A percentile compares a stretch with the other conserved stretches of the same genome.
Evolutionary conservation across 37 sponge, comb jelly and placozoan species (phyloP).

Genomic region (Beroe forskalii): DNA sequence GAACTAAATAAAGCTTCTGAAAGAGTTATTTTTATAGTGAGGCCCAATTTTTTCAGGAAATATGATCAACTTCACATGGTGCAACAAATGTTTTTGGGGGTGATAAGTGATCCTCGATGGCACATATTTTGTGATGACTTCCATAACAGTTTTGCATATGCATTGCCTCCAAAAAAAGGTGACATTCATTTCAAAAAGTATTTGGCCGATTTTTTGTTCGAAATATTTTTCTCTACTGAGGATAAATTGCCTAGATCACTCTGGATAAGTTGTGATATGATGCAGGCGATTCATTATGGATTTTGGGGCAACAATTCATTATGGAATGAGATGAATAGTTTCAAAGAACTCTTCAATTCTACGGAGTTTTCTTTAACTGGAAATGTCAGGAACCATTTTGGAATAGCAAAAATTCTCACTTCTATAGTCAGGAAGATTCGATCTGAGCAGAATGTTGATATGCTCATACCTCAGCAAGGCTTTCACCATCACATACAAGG

Average conservation of each 20-base stretch:
- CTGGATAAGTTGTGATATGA: not conserved
- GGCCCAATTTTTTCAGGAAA: no score
- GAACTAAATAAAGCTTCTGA: no score
- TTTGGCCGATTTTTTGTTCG: not conserved
- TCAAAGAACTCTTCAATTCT: no score
- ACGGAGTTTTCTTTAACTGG: no score
- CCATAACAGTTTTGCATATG: not conserved
- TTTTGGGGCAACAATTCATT: not conserved
- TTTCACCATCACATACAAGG: not conserved
- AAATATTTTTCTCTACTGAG: not conserved
- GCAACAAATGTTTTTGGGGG: not conserved
- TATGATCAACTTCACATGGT: no score
- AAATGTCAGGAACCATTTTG: not conserved
- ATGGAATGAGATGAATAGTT: not conserved
- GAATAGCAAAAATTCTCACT: not conserved
- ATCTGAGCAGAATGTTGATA: not conserved
- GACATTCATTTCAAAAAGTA: not conserved
- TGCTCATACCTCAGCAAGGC: not conserved
- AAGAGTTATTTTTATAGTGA: no score
- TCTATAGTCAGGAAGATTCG: not conserved
- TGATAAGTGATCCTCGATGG: not conserved
- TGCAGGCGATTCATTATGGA: not conserved
- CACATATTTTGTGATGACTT: not conserved
- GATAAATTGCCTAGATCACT: not conserved
- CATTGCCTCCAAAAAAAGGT: not conserved